Conservation (phyloP, 2,888 invertebrate genomes). For the Schizotus pectinicornis region DNA sequence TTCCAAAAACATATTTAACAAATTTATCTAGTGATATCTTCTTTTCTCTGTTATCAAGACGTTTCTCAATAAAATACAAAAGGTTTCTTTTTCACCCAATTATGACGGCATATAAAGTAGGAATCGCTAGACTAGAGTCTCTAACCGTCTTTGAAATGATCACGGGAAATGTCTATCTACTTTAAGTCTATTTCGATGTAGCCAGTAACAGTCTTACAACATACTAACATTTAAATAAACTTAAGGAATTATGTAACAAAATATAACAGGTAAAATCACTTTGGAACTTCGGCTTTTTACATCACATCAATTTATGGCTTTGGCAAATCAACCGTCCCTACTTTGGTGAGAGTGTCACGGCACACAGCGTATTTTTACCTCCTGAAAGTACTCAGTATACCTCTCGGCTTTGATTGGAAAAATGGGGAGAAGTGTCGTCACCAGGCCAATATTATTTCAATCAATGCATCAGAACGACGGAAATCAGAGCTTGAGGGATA, state of each 20-base stretch:
- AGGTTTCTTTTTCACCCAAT: slow-evolving; percentile 7
- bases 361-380: neutral
- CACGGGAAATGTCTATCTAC: slow-evolving; percentile 6
- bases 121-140: slow-evolving; percentile 16
- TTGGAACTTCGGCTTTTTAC: slow-evolving; percentile 1
- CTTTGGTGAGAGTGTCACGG: neutral
- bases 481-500: too few species aligned
- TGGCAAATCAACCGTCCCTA: slow-evolving; percentile 6
- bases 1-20: slow-evolving; percentile 1
- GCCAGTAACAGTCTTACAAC: slow-evolving; percentile 38
- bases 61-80: slow-evolving; percentile 22
- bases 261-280: slow-evolving; percentile 10
- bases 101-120: slow-evolving; percentile 13
- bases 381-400: too few species aligned
- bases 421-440: too few species aligned
- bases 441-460: too few species aligned
- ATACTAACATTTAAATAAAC: slow-evolving; percentile 17
- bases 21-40: slow-evolving; percentile 23
- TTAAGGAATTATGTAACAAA: slow-evolving; percentile 10
- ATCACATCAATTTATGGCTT: slow-evolving; percentile 8
- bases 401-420: too few species aligned
- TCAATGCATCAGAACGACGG: too few species aligned
- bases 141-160: neutral
- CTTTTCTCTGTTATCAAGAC: slow-evolving; percentile 20
- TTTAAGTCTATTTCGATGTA: slow-evolving; percentile 33